Percentiles rank a stretch among this genome's conserved stretches.
Evolutionary conservation across 2,797 vertebrate genomes (phyloP).

Genomic region (Anguilla anguilla): DNA sequence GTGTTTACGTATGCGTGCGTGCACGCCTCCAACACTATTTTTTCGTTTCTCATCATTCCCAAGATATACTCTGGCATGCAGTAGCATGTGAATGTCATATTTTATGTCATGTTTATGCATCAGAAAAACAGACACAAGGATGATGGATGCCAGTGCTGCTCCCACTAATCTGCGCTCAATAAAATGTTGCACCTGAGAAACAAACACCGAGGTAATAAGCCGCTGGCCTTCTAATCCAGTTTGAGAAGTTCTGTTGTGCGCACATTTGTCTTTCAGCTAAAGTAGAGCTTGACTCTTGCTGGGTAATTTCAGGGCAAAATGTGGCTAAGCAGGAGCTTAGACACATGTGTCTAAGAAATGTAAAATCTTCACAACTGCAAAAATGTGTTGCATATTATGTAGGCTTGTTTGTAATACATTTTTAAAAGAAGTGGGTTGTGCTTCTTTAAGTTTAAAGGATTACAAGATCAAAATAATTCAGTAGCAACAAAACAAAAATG

Average conservation of each 20-base stretch:
- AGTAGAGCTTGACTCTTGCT: neutral
- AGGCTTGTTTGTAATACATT: neutral
- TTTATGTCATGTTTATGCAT: neutral
- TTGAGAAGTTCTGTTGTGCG: slow-evolving; percentile 12
- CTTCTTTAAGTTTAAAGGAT: neutral
- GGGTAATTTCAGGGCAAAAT: slow-evolving; percentile 13
- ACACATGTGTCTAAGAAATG: neutral
- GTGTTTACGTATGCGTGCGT: neutral
- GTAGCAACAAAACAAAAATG: neutral
- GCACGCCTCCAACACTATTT: neutral
- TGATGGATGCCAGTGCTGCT: slow-evolving; percentile 30
- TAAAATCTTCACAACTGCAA: neutral
- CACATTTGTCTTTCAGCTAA: slow-evolving; percentile 18
- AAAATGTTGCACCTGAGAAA: slow-evolving; percentile 18
- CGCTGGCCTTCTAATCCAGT: neutral
- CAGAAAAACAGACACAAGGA: neutral
- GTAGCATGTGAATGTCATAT: neutral
- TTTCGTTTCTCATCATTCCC: neutral
- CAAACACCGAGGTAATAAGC: neutral
- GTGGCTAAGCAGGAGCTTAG: neutral
- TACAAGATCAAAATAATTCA: neutral
- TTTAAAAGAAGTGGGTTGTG: neutral
- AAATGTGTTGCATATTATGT: neutral
- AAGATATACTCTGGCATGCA: neutral
- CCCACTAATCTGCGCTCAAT: neutral